Conservation (phyloP, 2,113 vertebrate species). For the Limanda limanda region DNA sequence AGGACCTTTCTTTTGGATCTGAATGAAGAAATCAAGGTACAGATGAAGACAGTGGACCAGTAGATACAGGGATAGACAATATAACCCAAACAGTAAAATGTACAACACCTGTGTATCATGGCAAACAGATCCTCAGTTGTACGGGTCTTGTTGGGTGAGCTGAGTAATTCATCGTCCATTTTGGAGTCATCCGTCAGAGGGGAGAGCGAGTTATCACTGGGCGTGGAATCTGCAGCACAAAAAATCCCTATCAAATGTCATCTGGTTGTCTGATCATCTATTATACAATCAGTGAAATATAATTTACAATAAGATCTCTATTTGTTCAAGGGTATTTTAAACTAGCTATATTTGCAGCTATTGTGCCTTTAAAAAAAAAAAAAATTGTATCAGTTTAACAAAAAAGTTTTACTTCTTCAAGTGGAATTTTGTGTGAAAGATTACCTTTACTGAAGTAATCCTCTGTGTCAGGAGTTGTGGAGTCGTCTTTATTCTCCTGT, state of each 20-base stretch:
- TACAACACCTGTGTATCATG: conserved; percentile 93
- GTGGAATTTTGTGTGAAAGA: conserved; percentile 3
- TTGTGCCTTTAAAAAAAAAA: no score
- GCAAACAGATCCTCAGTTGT: conserved; percentile 98
- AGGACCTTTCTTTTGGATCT: conserved; percentile 99
- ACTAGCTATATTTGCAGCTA: no score
- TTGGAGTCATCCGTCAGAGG: conserved; percentile 93
- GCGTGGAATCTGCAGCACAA: conserved; percentile 82
- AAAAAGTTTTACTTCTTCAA: background rate
- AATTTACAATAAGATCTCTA: no score
- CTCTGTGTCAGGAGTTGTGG: conserved; percentile 83
- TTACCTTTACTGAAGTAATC: conserved; percentile 93
- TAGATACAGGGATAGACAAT: background rate
- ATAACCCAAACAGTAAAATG: background rate
- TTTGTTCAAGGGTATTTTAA: no score
- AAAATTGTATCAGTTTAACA: background rate
- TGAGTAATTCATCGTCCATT: conserved; percentile 89
- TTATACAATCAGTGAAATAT: conserved; percentile 3
- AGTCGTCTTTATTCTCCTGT: conserved; percentile 87
- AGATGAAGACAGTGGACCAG: conserved; percentile 7
- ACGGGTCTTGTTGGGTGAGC: conserved; percentile 94
- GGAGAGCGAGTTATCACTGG: conserved; percentile 93
- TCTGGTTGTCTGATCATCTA: conserved; percentile 60
- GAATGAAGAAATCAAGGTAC: conserved; percentile 51
- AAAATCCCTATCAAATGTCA: conserved; percentile 61